Base-by-base conservation (phyloP, 2,113 vertebrate species). In the Acanthochromis polyacanthus region DNA sequence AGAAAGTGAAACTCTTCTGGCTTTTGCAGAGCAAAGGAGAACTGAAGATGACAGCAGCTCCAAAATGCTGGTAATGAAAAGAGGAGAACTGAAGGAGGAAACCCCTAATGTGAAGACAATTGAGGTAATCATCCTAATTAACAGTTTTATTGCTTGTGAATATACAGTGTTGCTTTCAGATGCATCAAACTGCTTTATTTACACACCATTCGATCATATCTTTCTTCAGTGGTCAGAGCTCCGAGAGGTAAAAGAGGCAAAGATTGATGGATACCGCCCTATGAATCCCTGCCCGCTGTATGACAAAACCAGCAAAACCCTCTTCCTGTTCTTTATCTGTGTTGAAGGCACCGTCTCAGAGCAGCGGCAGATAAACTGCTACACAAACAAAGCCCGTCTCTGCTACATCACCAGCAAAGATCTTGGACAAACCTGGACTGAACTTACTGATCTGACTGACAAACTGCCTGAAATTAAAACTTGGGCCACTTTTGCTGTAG, bases 271-370 rank as follows among this genome's bases (percentile, higher is more conserved):
- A 22, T 0, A 68, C 40, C 70, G 71, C 30, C 17, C 65, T 1
- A 70, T 75, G 71, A 75, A 75, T 43, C 71, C 71, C 10, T 81
- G 64, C n/a, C 79, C 65, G 0, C 10, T 75, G n/a, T 75, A 58
- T 12, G 71, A 81, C 6, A 45, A 64, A 40, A 70, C 3, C 17
- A 69, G 2, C 30, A 23, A 32, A 0, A 67, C 16, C 15, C 53
- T 71, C 0, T 80, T 73, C 63, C 28, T 86, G 38, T 73, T 80
- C 48, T 76, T 82, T 45, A 80, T 80, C 23, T 69, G 71, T 63
- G 62, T 82, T 5, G 1, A 67, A 15, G 68, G 17, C 5, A 7
- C 0, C 1, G 1, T 8, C 20, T 0, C 23, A 20, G 76, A 86
- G 6, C 0, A 0, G 5, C 28, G 14, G 32, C 83, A 85, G 45